Percentiles rank a stretch among this genome's conserved stretches.
Conservation (phyloP, 2,113 vertebrate species). For the Coregonus clupeaformis region DNA sequence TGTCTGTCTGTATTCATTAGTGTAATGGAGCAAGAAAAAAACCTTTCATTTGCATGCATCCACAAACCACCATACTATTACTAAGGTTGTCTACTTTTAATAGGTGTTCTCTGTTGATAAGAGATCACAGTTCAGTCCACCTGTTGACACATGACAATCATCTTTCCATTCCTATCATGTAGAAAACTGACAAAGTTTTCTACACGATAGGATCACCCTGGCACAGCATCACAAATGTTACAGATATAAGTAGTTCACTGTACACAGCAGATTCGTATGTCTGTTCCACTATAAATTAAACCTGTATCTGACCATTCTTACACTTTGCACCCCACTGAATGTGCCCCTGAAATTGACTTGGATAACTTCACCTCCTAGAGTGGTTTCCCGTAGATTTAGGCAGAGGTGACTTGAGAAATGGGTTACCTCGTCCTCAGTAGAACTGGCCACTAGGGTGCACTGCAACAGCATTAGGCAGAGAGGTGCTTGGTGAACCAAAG, state of each 20-base stretch:
- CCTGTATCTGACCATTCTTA: no score
- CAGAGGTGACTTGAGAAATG: no score
- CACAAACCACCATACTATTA: not conserved
- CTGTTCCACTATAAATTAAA: no score
- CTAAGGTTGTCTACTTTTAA: not conserved
- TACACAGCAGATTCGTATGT: not conserved
- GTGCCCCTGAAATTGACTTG: slow-evolving; percentile 18
- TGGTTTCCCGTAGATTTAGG: not conserved
- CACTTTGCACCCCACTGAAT: no score
- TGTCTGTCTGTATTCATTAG: no score
- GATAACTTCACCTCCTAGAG: slow-evolving; percentile 21
- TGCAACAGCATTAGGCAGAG: slow-evolving; percentile 28
- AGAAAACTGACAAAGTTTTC: slow-evolving; percentile 6
- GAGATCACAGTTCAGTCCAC: slow-evolving; percentile 5
- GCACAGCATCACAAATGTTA: not conserved
- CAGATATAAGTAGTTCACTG: not conserved
- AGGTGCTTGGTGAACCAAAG: not conserved
- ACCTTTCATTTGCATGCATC: no score
- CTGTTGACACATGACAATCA: slow-evolving; percentile 57
- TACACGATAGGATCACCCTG: no score
- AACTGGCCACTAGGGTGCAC: slow-evolving; percentile 46
- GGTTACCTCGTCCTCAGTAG: not conserved
- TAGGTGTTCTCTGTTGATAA: slow-evolving; percentile 25
- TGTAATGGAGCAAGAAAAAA: no score
- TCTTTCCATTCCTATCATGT: slow-evolving; percentile 21